Evolutionary conservation across 2,888 invertebrate species (phyloP), one percentile per base, ranked within the genome.

Genomic region (Ormyrus thymus): DNA sequence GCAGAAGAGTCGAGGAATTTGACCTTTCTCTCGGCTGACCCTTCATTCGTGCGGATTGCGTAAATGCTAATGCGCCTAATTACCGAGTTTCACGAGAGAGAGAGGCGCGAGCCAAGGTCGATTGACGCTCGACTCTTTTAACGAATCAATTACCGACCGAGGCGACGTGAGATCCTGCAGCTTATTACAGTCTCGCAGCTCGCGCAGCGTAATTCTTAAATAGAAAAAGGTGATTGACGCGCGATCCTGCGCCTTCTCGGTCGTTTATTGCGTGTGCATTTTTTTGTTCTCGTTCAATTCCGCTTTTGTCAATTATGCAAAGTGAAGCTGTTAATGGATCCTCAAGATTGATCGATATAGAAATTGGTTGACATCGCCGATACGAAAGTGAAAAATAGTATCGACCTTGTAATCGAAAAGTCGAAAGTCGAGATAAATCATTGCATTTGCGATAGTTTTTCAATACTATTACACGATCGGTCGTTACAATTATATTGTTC

Each of bases 31-130:
- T 77, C 55, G 66, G 7, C 43, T 15, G 15, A 77, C 74, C 50
- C 13, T 66, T n/a, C 48, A 43, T 6, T 7, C n/a, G 43, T 15
- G 5, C 11, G n/a, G 61, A 76, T 83, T 81, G 76, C 82, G 83
- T 76, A 84, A 83, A 81, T 78, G 79, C 77, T 81, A 83, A 83
- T 80, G 74, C 70, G 69, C 64, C 81, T 83, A 83, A 85, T 85
- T 83, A 81, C 29, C 78, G 64, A 76, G 61, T 10, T 55, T 66
- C 53, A 4, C 10, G 29, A 29, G 29, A 29, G 29, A 29, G 9
- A 53, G 64, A 71, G 13, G 55, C 43, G 62, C 65, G 69, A 59
- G 48, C 56, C 61, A 72, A 71, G 68, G 62, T 58, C 64, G 59
- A 29, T 65, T n/a, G n/a, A 58, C 59, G 29, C 56, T 50, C 13